Evolutionary conservation across 30 jellyfish, hydroid and myxozoan species (phyloP).

Genomic region (Aurelia sp.): DNA sequence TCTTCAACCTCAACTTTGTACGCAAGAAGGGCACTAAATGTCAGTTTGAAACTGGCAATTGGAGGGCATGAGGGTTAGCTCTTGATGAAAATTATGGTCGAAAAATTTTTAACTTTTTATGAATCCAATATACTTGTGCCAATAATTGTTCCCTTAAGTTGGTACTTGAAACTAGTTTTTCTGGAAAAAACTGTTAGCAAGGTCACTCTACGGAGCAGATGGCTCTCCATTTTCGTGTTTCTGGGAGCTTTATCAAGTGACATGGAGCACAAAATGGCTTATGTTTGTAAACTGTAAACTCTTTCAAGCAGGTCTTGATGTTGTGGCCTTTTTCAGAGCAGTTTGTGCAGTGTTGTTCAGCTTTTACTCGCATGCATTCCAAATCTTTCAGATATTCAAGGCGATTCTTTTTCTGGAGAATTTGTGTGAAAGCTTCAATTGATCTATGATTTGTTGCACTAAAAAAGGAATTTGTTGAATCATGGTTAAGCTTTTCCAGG

Average conservation of each 20-base stretch:
- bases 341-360: conserved; percentile 13
- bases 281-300: background rate
- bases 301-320: conserved; percentile 29
- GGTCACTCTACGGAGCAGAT: background rate
- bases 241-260: conserved; percentile 8
- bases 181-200: background rate
- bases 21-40: background rate
- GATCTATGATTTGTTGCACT: conserved; percentile 6
- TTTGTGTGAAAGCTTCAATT: background rate
- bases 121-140: too few species aligned
- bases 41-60: background rate
- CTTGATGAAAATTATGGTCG: too few species aligned
- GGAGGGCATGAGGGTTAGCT: background rate
- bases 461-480: background rate
- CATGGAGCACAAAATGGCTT: conserved; percentile 8
- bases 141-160: too few species aligned
- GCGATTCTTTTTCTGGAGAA: conserved; percentile 21
- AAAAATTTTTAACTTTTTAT: too few species aligned
- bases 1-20: background rate
- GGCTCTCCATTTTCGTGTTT: background rate
- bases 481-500: conserved; percentile 6
- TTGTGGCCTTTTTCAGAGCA: conserved; percentile 31
- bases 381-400: conserved; percentile 11
- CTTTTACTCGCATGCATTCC: conserved; percentile 24
- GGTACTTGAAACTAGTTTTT: too few species aligned